Percentiles rank a stretch among this genome's conserved stretches.
Conservation (phyloP, 2,888 invertebrate species). For the Ypsolopha sequella region DNA sequence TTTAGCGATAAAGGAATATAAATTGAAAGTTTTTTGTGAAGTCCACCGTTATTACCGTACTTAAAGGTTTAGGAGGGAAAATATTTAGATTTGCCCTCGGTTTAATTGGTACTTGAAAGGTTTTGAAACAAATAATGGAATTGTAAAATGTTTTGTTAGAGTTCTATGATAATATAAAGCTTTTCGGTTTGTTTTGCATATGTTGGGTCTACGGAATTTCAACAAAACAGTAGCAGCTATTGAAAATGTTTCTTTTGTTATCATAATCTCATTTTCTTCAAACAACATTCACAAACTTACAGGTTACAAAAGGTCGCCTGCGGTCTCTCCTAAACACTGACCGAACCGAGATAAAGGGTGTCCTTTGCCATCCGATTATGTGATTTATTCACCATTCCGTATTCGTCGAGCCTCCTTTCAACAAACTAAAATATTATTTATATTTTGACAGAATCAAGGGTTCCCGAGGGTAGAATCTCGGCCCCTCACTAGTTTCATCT, state of each 20-base stretch:
- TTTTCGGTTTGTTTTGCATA: too few species aligned
- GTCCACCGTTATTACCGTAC: neutral
- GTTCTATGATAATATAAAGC: too few species aligned
- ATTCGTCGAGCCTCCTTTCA: constrained; percentile 24
- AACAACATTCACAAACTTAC: neutral
- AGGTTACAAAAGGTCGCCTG: neutral
- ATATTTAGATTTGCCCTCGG: neutral
- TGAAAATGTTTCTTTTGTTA: neutral
- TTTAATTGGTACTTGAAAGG: neutral
- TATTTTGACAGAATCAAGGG: constrained; percentile 53
- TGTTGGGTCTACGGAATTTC: too few species aligned
- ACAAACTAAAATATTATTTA: constrained; percentile 44
- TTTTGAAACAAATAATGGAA: too few species aligned
- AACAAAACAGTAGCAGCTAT: too few species aligned
- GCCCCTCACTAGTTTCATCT: constrained; percentile 22
- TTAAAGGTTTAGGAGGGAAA: neutral
- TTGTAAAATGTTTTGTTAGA: too few species aligned
- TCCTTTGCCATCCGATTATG: constrained; percentile 45
- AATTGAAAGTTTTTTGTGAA: neutral
- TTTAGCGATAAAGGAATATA: neutral
- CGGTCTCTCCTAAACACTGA: neutral
- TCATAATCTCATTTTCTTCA: neutral
- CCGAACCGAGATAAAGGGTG: neutral
- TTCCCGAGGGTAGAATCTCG: constrained; percentile 36
- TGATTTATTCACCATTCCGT: constrained; percentile 47